These are phyloP conservation scores for Chloroclystis v-ata DNA, from an alignment of 2,888 invertebrate species.

Conservation along the genomic window DNA sequence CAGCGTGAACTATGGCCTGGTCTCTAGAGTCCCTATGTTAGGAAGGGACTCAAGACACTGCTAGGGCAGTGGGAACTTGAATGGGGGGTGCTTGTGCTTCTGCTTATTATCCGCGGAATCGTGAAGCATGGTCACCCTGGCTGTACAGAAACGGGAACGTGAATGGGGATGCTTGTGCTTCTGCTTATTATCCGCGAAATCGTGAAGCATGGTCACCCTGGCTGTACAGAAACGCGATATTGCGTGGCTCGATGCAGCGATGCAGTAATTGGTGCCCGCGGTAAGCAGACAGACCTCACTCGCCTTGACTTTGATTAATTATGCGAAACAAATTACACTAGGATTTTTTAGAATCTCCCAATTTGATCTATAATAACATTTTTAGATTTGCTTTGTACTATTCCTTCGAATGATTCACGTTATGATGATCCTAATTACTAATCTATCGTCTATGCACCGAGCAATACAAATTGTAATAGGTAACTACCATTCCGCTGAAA, in stretches of 20 bases:
- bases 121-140: conserved; percentile 1
- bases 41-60: no score
- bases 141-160: conserved; percentile 46
- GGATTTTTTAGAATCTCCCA: conserved; percentile 15
- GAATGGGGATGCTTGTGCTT: not conserved
- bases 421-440: no score
- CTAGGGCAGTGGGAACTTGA: no score
- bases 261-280: conserved; percentile 44
- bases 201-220: conserved; percentile 23
- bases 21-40: no score
- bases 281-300: conserved; percentile 27
- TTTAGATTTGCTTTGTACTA: not conserved
- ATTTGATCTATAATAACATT: conserved; percentile 1
- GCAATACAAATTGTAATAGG: no score
- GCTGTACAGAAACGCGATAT: conserved; percentile 53
- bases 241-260: conserved; percentile 52
- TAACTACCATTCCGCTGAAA: no score
- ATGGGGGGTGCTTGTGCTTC: not conserved
- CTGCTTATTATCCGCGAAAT: not conserved
- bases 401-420: not conserved
- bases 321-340: conserved; percentile 26
- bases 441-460: no score
- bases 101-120: not conserved
- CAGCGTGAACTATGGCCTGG: no score
- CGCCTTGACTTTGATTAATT: conserved; percentile 36